Base-by-base conservation (phyloP, 2,113 vertebrate genomes). In the Entomyzon cyanotis region DNA sequence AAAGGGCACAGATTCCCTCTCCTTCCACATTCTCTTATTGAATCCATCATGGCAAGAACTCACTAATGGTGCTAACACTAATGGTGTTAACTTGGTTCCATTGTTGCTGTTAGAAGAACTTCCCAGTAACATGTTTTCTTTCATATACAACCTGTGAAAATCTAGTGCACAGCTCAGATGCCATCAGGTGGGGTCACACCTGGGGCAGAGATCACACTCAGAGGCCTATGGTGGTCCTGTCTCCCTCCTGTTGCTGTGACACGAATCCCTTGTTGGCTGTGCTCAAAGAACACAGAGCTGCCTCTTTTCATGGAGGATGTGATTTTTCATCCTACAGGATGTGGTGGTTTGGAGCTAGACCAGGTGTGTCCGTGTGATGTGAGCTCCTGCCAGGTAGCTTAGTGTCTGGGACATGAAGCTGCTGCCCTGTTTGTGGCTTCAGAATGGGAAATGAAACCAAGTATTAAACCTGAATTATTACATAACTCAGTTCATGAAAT, bases 131-230 rank as follows among this genome's bases (percentile, higher is more conserved):
- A 0, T 10, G 0, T 39, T 13, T 21, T 53, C 41, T 76, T 30
- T 15, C 28, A 8, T 28, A 13, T 27, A 12, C 15, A 20, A 55
- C 30, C 20, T 47, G 19, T 67, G n/a, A 69, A 80, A 91, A 37
- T 60, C 5, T 52, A 19, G 33, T 33, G 17, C 0, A 1, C 22
- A 52, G 27, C 47, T 69, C 52, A 33, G 12, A 14, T 75, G 28
- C 31, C 5, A 24, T 13, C 25, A 9, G 22, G 13, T n/a, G 62
- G 13, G 28, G 12, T 85, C 44, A 67, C 18, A 35, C 7, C 17
- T n/a, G 9, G 33, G n/a, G 20, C 12, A 15, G 30, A 53, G 69
- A 25, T 52, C 15, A 37, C 16, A 9, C 44, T 35, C 0, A 0
- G 19, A 62, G 42, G 49, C 7, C 13, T 37, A 6, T 42, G 39